phyloP scores from a whole-genome alignment of 1,140 invertebrate genomes.

The Aradophagus sp. region DNA sequence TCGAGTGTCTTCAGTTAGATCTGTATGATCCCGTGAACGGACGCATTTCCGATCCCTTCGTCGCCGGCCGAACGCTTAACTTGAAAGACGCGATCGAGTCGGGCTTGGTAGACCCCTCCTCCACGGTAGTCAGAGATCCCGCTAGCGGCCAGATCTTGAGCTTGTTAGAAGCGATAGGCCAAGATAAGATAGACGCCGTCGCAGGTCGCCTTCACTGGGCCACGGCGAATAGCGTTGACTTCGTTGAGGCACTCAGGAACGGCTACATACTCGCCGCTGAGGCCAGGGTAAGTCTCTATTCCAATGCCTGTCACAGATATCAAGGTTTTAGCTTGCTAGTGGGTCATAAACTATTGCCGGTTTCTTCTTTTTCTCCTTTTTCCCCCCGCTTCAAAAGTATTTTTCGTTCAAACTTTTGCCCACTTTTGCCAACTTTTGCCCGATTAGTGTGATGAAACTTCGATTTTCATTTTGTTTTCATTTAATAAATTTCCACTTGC shows the following conservation, averaged over 20 bases:
- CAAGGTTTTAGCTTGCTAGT: conserved; percentile 61
- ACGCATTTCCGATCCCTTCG: conserved; percentile 86
- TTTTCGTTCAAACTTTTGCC: conserved; percentile 35
- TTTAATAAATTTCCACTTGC: too few species aligned
- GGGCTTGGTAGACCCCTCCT: conserved; percentile 88
- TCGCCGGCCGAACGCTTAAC: conserved; percentile 79
- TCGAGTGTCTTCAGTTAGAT: conserved; percentile 87
- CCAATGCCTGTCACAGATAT: too few species aligned
- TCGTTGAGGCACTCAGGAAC: conserved; percentile 90
- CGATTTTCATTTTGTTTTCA: conserved; percentile 23
- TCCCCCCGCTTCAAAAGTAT: conserved; percentile 55
- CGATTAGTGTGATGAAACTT: conserved; percentile 25
- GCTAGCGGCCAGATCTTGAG: conserved; percentile 83
- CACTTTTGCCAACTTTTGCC: too few species aligned
- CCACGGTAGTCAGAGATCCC: conserved; percentile 87
- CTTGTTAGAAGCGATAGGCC: conserved; percentile 85
- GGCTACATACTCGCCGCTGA: conserved; percentile 91
- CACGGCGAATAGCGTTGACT: conserved; percentile 81
- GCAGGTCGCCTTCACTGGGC: conserved; percentile 79
- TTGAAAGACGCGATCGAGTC: conserved; percentile 84
- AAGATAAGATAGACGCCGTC: conserved; percentile 83
- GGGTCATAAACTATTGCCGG: conserved; percentile 66
- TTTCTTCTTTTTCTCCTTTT: too few species aligned
- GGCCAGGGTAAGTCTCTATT: conserved; percentile 93
- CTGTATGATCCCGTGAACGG: conserved; percentile 88